Evolutionary conservation across 2,113 vertebrate genomes (phyloP).

Genomic region (Oncorhynchus kisutch): DNA sequence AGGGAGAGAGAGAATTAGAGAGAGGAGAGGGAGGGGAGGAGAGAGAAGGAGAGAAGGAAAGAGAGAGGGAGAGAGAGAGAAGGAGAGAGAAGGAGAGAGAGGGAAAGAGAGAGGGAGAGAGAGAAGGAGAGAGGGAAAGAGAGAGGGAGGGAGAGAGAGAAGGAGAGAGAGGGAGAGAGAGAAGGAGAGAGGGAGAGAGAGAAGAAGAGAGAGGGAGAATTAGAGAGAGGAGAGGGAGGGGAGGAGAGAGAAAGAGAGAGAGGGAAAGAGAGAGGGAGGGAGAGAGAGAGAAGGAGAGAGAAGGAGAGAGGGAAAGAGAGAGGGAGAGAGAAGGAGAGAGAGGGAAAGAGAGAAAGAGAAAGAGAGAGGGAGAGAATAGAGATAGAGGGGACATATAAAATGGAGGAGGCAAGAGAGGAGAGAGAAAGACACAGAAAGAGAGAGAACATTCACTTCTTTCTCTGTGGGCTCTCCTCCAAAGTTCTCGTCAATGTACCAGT

Average conservation of each 20-base stretch:
- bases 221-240: too few species aligned
- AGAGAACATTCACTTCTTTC: conserved; percentile 82
- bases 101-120: neutral
- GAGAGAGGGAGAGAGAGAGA: neutral
- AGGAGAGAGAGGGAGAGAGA: too few species aligned
- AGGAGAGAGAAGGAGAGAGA: neutral
- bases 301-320: too few species aligned
- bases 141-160: neutral
- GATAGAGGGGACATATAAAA: neutral
- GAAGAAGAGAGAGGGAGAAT: too few species aligned
- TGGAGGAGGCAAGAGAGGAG: neutral
- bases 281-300: too few species aligned
- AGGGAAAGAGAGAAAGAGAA: too few species aligned
- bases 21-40: too few species aligned
- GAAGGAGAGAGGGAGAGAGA: too few species aligned
- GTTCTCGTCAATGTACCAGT: conserved; percentile 96
- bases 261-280: too few species aligned
- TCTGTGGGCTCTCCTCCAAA: conserved; percentile 94
- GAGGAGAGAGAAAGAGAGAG: too few species aligned
- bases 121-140: neutral
- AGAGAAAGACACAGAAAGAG: neutral
- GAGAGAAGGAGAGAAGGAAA: too few species aligned
- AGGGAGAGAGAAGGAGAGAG: neutral
- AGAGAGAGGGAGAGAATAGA: neutral
- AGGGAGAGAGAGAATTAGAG: neutral